Conservation (phyloP, 1,140 invertebrate genomes). For the Delia radicum region DNA sequence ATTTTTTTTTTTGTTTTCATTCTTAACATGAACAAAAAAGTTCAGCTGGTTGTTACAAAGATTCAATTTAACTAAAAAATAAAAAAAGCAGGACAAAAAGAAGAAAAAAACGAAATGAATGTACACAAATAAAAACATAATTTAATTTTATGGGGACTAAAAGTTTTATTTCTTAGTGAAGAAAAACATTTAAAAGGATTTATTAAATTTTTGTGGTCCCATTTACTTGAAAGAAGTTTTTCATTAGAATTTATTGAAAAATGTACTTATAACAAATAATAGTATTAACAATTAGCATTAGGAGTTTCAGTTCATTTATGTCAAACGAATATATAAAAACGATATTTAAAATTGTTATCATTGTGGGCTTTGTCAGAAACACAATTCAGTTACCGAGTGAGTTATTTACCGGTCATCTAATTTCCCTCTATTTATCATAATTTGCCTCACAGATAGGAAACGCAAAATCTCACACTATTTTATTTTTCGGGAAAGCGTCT, state of each 20-base stretch:
- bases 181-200: conserved; percentile 13
- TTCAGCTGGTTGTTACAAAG: conserved; percentile 13
- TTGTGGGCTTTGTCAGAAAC: too few species aligned
- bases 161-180: conserved; percentile 12
- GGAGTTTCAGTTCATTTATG: too few species aligned
- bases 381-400: too few species aligned
- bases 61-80: conserved; percentile 12
- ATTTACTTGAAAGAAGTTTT: conserved; percentile 9
- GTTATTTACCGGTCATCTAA: too few species aligned
- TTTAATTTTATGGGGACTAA: conserved; percentile 22
- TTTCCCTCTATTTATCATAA: too few species aligned
- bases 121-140: conserved; percentile 21
- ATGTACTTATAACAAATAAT: background rate
- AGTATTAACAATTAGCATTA: too few species aligned
- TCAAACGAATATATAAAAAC: too few species aligned
- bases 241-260: conserved; percentile 14
- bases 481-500: too few species aligned
- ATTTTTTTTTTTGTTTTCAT: background rate
- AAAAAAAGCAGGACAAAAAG: background rate
- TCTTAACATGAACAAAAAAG: conserved; percentile 2
- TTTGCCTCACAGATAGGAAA: too few species aligned
- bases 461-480: too few species aligned
- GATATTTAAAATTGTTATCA: too few species aligned
- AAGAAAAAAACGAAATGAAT: background rate
- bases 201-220: conserved; percentile 10